Evolutionary conservation across 2,888 invertebrate genomes (phyloP), one percentile per base, ranked within the genome.

Genomic region (Dioctria linearis): DNA sequence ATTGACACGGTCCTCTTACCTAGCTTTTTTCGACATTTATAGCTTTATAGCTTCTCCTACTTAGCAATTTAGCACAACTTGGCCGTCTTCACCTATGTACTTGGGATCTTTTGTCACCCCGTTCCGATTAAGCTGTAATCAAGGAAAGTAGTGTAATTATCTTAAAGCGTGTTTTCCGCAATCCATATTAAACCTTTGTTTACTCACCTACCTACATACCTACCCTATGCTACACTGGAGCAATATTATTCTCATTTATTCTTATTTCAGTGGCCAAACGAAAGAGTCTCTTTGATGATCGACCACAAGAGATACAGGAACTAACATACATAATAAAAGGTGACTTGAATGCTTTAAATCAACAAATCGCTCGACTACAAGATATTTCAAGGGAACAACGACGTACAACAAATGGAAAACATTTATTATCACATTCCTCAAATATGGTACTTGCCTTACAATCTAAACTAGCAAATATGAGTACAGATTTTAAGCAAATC

Each of bases 291-390:
- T 99, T 99, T 90, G 98, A 99, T 89, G 99, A 99, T 88, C 92
- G 97, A 88, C 96, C 98, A 49, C 92, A 94, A 78, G 99, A 99
- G 91, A 98, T 99, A 81, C 98, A 99, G 88, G 98, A 99, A 88
- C 90, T 99, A 80, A 99, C 98, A 1, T 97, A 96, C 86, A 98
- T 98, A 80, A 98, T 99, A 81, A 98, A 98, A 90, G 96, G 97
- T 83, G 99, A 99, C 89, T 92, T 99, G 83, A 95, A 94, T 87
- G 96, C 95, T 84, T 91, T 99, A 83, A 99, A 99, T 90, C 95
- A 97, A 87, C 98, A 99, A 90, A 98, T 99, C 86, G 98, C 97
- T n/a, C 93, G 95, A 86, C 89, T 96, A 66, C 95, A 96, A 86
- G 95, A 95, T 86, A 92, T 96, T 86, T 95, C 95, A 0, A 93